phyloP scores from a whole-genome alignment of 2,888 invertebrate species.

The Leptogaster cylindrica region DNA sequence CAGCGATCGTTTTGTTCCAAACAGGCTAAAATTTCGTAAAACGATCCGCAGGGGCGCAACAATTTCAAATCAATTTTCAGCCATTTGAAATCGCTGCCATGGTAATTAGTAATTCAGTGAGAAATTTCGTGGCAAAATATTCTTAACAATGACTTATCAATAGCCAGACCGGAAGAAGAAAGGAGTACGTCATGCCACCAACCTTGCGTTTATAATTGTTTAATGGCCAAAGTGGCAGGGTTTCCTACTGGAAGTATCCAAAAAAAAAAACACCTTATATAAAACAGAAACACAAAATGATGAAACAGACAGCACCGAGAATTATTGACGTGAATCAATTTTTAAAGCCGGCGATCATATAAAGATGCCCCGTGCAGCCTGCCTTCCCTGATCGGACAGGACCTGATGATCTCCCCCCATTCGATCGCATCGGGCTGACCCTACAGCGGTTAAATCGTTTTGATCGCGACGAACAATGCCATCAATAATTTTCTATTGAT shows the following conservation, averaged over 20 bases:
- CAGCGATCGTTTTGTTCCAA: too few relatives aligned
- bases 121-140: slow-evolving; percentile 5
- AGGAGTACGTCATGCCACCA: slow-evolving; percentile 38
- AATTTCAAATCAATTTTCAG: slow-evolving; percentile 28
- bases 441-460: slow-evolving; percentile 43
- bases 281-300: too few relatives aligned
- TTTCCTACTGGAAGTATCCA: too few relatives aligned
- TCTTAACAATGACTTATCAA: too few relatives aligned
- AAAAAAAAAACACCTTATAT: too few relatives aligned
- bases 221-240: slow-evolving; percentile 36
- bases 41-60: neutral
- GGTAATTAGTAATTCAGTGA: slow-evolving; percentile 9
- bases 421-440: neutral
- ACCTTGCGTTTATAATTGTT: slow-evolving; percentile 46
- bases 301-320: neutral
- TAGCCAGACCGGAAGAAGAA: slow-evolving; percentile 4
- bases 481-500: slow-evolving; percentile 48
- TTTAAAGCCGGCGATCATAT: too few relatives aligned
- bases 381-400: too few relatives aligned
- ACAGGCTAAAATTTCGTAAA: neutral
- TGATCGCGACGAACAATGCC: slow-evolving; percentile 45
- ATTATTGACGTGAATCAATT: slow-evolving; percentile 31
- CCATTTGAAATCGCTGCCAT: slow-evolving; percentile 32
- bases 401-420: neutral
- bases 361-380: too few relatives aligned